phyloP scores from a whole-genome alignment of 2,888 invertebrate genomes.

The Lymantria dispar region DNA sequence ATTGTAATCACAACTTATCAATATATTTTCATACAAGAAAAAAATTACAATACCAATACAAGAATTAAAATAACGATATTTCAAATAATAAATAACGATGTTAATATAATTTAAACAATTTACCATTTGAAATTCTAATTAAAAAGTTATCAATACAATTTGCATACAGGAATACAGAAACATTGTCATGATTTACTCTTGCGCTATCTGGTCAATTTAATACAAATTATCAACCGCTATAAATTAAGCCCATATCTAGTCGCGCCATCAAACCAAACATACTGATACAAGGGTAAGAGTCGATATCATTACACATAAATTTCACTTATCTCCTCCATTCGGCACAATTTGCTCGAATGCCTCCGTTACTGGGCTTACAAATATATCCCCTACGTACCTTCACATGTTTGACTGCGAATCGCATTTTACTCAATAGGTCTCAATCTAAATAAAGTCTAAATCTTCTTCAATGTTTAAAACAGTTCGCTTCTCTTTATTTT shows the following conservation, averaged over 20 bases:
- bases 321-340: conserved; percentile 68
- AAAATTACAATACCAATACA: too few relatives aligned
- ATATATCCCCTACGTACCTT: conserved; percentile 20
- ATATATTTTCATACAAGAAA: too few relatives aligned
- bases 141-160: conserved; percentile 16
- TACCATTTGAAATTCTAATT: conserved; percentile 34
- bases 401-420: conserved; percentile 25
- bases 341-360: conserved; percentile 60
- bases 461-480: conserved; percentile 20
- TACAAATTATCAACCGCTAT: conserved; percentile 60
- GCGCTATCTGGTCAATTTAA: conserved; percentile 54
- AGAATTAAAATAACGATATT: too few relatives aligned
- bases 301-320: conserved; percentile 75
- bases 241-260: conserved; percentile 56
- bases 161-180: conserved; percentile 24
- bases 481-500: conserved; percentile 21
- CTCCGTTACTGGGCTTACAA: conserved; percentile 33
- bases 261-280: conserved; percentile 64
- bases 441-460: conserved; percentile 31
- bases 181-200: conserved; percentile 32
- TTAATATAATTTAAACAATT: conserved; percentile 27
- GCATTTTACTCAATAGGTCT: conserved; percentile 31
- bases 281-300: conserved; percentile 67
- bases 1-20: too few relatives aligned
- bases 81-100: conserved; percentile 4